Conservation (phyloP, 2,113 vertebrate species). For the Ranitomeya variabilis region DNA sequence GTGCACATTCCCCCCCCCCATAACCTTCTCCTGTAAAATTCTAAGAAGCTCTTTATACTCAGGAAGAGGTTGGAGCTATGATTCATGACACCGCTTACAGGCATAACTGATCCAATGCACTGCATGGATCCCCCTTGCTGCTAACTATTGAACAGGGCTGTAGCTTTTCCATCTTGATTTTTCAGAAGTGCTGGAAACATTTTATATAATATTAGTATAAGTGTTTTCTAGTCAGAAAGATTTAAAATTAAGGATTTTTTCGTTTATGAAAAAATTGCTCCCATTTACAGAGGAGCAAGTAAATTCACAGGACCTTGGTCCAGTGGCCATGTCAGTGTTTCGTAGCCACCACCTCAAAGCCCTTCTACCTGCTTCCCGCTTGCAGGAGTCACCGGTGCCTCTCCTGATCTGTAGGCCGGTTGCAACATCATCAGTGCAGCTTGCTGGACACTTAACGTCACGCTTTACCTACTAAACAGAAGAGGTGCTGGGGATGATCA, state of each 20-base stretch:
- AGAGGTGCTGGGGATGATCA: no score
- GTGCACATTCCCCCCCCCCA: not conserved
- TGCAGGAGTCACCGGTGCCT: no score
- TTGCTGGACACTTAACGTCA: no score
- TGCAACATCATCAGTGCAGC: no score
- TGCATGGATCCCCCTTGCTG: not conserved
- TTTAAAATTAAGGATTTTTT: not conserved
- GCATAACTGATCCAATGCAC: not conserved
- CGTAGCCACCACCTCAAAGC: no score
- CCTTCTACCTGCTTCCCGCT: no score
- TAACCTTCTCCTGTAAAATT: constrained; percentile 34
- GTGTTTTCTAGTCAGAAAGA: not conserved
- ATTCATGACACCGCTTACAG: constrained; percentile 35
- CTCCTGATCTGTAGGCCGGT: no score
- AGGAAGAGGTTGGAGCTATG: constrained; percentile 34
- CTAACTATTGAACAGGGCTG: not conserved
- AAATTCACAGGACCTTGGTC: no score
- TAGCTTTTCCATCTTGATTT: not conserved
- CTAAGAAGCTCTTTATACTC: not conserved
- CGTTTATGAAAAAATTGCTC: no score
- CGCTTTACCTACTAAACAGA: no score
- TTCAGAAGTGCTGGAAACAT: not conserved
- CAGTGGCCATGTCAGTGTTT: no score
- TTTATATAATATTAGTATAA: not conserved
- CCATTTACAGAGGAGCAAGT: no score